Evolutionary conservation across 2,113 vertebrate species (phyloP), one percentile per base, ranked within the genome.

Genomic region (Lagopus leucura): DNA sequence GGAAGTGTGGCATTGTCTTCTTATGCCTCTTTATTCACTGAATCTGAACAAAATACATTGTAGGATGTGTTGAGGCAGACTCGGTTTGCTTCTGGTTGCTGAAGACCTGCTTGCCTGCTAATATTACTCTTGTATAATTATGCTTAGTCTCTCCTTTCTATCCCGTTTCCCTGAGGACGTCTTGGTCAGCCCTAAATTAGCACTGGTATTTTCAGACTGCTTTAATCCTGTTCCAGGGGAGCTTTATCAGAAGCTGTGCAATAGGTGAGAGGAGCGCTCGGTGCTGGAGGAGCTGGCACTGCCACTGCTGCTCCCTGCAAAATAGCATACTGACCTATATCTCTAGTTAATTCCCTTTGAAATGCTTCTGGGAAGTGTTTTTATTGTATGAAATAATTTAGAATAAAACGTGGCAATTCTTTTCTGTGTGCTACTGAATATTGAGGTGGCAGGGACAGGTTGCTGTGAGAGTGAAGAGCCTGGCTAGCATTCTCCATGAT

Each of bases 151-250:
- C 76, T 93, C 47, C 80, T 92, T 96, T 96, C 73, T 63, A 96
- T 95, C 92, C 91, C 89, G 95, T 92, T 96, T 94, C 84, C 89
- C 91, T 61, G 86, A 88, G 88, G 89, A 87, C 70, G 65, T 87
- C 87, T 89, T 96, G 94, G 89, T 93, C 89, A 95, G 87, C 87
- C n/a, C 94, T 77, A 72, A 96, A 92, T 94, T 95, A 96, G 91
- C 84, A 14, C 85, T 92, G 94, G 34, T 95, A 95, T 95, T 95
- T 95, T 95, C 58, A 92, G 92, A 83, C 94, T 94, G 91, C 82
- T 96, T 88, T 95, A 95, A 96, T 96, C 94, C 92, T 82, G 91
- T 64, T 80, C 87, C 89, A 89, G 85, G 87, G 91, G 87, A 64
- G 93, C 72, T 94, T 96, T 89, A 93, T 94, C 28, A 38, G 92